phyloP scores from a whole-genome alignment of 2,797 vertebrate species.

The Eulemur mongoz region DNA sequence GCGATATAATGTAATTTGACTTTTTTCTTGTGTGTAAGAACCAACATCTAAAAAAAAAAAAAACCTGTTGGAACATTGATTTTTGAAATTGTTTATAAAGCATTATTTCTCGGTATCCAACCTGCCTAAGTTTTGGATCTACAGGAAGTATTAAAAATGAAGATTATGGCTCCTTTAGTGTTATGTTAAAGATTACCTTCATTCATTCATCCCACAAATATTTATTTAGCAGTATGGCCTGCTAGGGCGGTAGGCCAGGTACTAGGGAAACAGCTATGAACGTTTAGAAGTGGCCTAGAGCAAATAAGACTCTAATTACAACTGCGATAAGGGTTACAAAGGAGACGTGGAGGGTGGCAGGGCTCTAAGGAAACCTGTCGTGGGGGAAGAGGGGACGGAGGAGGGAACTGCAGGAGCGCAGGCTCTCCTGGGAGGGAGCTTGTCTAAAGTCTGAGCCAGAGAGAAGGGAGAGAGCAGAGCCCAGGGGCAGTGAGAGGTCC shows the following conservation, averaged over 20 bases:
- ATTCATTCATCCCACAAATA: neutral
- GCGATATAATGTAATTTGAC: neutral
- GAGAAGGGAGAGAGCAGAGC: neutral
- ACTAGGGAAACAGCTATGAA: neutral
- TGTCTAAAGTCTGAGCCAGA: neutral
- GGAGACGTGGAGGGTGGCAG: neutral
- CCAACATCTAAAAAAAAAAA: neutral
- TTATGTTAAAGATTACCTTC: neutral
- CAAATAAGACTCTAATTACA: neutral
- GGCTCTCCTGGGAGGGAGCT: neutral
- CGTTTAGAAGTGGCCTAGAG: neutral
- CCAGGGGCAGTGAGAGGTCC: neutral
- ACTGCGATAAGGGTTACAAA: neutral
- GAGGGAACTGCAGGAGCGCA: neutral
- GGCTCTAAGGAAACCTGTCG: neutral
- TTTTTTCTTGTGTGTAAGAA: neutral
- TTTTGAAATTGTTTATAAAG: neutral
- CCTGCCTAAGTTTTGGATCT: neutral
- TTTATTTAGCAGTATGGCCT: neutral
- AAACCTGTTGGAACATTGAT: neutral
- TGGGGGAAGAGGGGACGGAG: neutral
- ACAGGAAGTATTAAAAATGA: neutral
- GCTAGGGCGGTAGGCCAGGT: neutral
- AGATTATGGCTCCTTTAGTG: neutral
- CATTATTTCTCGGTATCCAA: neutral